phyloP scores from a whole-genome alignment of 2,797 vertebrate genomes.

The Leptatherina wallacei region DNA sequence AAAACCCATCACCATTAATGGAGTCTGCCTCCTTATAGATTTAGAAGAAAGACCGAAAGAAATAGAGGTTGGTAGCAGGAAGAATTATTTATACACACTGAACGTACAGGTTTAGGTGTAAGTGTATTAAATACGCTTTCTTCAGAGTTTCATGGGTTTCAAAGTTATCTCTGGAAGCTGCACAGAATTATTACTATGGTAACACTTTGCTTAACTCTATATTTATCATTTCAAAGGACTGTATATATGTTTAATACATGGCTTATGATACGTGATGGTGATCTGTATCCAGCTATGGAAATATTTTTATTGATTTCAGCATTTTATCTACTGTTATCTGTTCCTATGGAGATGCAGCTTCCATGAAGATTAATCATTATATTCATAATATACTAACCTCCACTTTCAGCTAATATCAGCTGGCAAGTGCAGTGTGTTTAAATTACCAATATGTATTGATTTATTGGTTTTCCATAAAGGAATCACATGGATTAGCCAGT shows the following conservation, averaged over 20 bases:
- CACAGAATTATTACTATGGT: background rate
- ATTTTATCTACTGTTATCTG: background rate
- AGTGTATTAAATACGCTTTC: no score
- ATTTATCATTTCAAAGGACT: background rate
- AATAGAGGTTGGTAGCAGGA: constrained; percentile 30
- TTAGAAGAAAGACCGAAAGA: constrained; percentile 24
- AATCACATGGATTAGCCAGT: background rate
- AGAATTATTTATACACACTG: background rate
- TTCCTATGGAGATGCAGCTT: background rate
- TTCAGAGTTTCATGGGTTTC: no score
- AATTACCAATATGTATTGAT: background rate
- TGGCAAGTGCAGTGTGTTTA: background rate
- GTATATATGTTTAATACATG: background rate
- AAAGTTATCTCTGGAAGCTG: background rate
- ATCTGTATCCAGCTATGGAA: background rate
- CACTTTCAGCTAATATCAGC: background rate
- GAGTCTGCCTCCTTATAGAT: constrained; percentile 16
- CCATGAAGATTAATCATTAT: background rate
- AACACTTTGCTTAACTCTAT: background rate
- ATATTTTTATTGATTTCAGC: background rate
- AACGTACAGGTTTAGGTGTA: no score
- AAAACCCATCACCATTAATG: constrained; percentile 15
- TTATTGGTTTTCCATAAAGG: background rate
- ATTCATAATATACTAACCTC: background rate
- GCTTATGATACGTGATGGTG: background rate